Evolutionary conservation across 2,113 vertebrate genomes (phyloP).

Genomic region (Tiliqua scincoides): DNA sequence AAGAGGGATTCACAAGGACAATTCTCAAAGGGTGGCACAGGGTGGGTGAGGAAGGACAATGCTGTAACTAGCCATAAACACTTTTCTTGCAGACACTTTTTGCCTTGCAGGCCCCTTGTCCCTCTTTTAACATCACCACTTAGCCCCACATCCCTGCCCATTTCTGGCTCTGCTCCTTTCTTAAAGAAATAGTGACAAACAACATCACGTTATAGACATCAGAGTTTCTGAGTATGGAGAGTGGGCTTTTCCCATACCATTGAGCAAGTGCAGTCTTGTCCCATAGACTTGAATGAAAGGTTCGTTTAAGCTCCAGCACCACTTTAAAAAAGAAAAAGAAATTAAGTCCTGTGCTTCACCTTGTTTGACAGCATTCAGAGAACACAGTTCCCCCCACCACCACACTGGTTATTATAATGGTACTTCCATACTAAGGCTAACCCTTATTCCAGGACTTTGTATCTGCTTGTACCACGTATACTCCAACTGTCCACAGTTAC

Average conservation of each 20-base stretch:
- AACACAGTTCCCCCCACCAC: too few relatives aligned
- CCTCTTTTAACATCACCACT: neutral
- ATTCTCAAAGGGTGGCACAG: too few relatives aligned
- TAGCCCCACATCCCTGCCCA: neutral
- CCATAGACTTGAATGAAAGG: neutral
- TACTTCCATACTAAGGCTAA: too few relatives aligned
- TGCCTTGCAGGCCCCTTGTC: neutral
- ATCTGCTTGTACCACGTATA: too few relatives aligned
- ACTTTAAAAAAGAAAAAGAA: too few relatives aligned
- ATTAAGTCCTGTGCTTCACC: neutral
- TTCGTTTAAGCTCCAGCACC: too few relatives aligned
- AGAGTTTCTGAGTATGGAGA: neutral
- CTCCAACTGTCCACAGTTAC: too few relatives aligned
- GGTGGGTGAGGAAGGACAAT: neutral
- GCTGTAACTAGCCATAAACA: neutral
- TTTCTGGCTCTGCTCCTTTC: neutral
- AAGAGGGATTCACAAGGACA: neutral
- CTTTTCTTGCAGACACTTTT: neutral
- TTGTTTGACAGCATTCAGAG: too few relatives aligned
- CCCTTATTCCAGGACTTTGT: too few relatives aligned
- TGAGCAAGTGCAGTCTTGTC: neutral
- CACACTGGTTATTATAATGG: too few relatives aligned
- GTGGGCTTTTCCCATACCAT: neutral
- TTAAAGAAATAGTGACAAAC: neutral
- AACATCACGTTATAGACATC: too few relatives aligned